These are phyloP conservation scores for Hoplostethus atlanticus DNA, from an alignment of 2,797 vertebrate genomes.

Conservation along the genomic window DNA sequence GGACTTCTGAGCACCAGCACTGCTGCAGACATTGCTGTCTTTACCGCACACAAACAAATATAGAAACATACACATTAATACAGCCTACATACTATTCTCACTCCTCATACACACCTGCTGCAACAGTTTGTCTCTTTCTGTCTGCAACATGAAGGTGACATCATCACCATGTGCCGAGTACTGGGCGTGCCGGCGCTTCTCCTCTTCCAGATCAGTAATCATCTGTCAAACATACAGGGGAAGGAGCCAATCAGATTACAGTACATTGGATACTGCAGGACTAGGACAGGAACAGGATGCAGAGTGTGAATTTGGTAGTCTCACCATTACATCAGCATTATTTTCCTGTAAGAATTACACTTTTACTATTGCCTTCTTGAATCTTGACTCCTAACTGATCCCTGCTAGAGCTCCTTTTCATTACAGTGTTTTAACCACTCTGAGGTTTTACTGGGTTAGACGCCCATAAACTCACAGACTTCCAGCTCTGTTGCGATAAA, in stretches of 20 bases:
- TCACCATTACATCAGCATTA: not conserved
- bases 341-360: not conserved
- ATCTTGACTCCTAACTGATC: not conserved
- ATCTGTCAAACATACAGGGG: slow-evolving; percentile 82
- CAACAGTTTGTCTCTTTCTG: slow-evolving; percentile 92
- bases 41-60: not conserved
- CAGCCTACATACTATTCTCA: not conserved
- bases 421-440: not conserved
- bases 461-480: slow-evolving; percentile 7
- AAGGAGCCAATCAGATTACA: slow-evolving; percentile 32
- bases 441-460: not conserved
- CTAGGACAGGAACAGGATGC: slow-evolving; percentile 2
- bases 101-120: slow-evolving; percentile 88
- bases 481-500: slow-evolving; percentile 21
- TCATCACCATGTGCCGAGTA: slow-evolving; percentile 93
- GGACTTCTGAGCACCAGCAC: not conserved
- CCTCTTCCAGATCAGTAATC: slow-evolving; percentile 95
- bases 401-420: not conserved
- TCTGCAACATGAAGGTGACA: slow-evolving; percentile 94
- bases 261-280: not conserved
- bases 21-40: not conserved
- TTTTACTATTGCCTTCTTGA: not conserved
- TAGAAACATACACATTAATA: not conserved
- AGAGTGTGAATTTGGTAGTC: not conserved
- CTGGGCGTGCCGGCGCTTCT: slow-evolving; percentile 89